phyloP scores from a whole-genome alignment of 2,113 vertebrate genomes.

The Cynocephalus volans region DNA sequence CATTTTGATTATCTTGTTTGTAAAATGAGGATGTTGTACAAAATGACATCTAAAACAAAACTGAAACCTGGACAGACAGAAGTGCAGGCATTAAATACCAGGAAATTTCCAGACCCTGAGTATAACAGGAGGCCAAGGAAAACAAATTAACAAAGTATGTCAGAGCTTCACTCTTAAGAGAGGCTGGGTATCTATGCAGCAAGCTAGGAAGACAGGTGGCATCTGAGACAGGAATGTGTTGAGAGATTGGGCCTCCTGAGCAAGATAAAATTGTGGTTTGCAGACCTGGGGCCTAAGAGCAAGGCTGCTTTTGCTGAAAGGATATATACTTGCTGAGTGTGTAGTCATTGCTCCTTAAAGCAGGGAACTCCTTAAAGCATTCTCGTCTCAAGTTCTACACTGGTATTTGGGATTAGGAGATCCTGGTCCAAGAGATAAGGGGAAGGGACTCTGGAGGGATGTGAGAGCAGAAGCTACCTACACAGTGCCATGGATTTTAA shows the following conservation, averaged over 20 bases:
- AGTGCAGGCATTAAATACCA: background rate
- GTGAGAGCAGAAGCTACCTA: background rate
- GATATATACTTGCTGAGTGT: fast-evolving
- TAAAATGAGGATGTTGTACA: background rate
- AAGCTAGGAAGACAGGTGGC: background rate
- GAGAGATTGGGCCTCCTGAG: background rate
- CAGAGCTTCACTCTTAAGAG: background rate
- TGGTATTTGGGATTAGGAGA: background rate
- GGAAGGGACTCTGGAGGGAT: background rate
- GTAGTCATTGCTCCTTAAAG: background rate
- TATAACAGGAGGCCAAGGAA: background rate
- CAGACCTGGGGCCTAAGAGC: background rate
- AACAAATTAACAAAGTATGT: background rate
- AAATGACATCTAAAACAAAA: constrained; percentile 27
- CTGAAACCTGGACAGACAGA: background rate
- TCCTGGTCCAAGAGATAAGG: background rate
- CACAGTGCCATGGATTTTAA: background rate
- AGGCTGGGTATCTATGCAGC: background rate
- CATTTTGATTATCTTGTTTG: constrained; percentile 4
- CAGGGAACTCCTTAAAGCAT: background rate
- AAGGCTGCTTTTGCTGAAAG: background rate
- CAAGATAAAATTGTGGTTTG: background rate
- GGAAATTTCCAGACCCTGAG: background rate
- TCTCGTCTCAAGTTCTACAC: background rate
- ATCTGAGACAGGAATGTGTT: background rate